A percentile compares a stretch with the other conserved stretches of the same genome.
phyloP scores from a whole-genome alignment of 2,888 invertebrate genomes.

The Panzeria rudis region DNA sequence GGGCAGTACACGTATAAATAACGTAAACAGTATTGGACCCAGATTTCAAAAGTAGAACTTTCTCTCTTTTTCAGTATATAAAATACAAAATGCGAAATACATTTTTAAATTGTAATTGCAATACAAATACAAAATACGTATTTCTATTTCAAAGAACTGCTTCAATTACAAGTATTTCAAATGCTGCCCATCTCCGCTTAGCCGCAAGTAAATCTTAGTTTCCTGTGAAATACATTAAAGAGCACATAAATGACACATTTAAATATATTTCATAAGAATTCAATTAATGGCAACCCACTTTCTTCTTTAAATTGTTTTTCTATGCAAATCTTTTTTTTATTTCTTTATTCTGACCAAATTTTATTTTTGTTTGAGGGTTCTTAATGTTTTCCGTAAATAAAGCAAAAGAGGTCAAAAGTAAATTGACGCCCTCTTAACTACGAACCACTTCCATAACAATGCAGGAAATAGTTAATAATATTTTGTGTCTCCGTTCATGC shows the following conservation, averaged over 20 bases:
- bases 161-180: too few species aligned
- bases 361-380: background rate
- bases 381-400: background rate
- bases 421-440: background rate
- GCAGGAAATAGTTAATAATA: constrained; percentile 1
- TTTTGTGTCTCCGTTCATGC: background rate
- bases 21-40: too few species aligned
- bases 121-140: too few species aligned
- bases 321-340: constrained; percentile 46
- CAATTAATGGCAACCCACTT: constrained; percentile 17
- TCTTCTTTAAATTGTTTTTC: constrained; percentile 21
- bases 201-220: too few species aligned
- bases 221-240: too few species aligned
- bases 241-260: background rate
- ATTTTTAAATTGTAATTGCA: too few species aligned
- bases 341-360: background rate
- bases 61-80: too few species aligned
- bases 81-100: too few species aligned
- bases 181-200: too few species aligned
- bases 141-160: too few species aligned
- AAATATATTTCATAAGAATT: background rate
- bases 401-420: background rate
- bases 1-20: too few species aligned
- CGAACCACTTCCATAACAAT: background rate
- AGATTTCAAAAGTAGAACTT: too few species aligned